Evolutionary conservation across 2,113 vertebrate genomes (phyloP).

Genomic region (Xyrauchen texanus): DNA sequence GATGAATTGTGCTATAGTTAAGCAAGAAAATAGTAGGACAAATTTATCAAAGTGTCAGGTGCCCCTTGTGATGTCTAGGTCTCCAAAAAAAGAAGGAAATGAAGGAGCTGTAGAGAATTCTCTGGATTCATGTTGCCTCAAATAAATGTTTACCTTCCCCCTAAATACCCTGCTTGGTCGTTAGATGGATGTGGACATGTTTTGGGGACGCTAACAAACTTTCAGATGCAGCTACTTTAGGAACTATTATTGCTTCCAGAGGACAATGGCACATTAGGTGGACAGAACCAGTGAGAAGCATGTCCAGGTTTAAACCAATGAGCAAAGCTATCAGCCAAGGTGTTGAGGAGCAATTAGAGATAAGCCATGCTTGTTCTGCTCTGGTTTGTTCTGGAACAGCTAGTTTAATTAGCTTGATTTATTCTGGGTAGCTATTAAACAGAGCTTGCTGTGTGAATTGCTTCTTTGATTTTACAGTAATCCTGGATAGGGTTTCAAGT

Average conservation of each 20-base stretch:
- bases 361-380: conserved; percentile 71
- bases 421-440: conserved; percentile 76
- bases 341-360: conserved; percentile 74
- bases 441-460: conserved; percentile 63
- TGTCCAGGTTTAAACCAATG: conserved; percentile 63
- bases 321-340: conserved; percentile 58
- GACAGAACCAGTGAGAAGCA: conserved; percentile 53
- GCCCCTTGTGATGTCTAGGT: conserved; percentile 75
- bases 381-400: conserved; percentile 74
- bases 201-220: conserved; percentile 51
- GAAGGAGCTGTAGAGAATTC: conserved; percentile 72
- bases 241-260: conserved; percentile 51
- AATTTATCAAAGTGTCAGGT: conserved; percentile 82
- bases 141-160: conserved; percentile 73
- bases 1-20: conserved; percentile 80
- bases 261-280: conserved; percentile 52
- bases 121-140: conserved; percentile 61
- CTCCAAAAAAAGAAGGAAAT: conserved; percentile 65
- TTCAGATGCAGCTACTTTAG: conserved; percentile 55
- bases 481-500: conserved; percentile 69
- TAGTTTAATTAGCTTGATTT: conserved; percentile 81
- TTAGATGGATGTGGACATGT: conserved; percentile 56
- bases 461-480: conserved; percentile 73
- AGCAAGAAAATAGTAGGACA: conserved; percentile 77
- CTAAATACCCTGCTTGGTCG: conserved; percentile 57